Conservation (phyloP, 2,888 invertebrate genomes). For the Vannuccia rotundouncinata region DNA sequence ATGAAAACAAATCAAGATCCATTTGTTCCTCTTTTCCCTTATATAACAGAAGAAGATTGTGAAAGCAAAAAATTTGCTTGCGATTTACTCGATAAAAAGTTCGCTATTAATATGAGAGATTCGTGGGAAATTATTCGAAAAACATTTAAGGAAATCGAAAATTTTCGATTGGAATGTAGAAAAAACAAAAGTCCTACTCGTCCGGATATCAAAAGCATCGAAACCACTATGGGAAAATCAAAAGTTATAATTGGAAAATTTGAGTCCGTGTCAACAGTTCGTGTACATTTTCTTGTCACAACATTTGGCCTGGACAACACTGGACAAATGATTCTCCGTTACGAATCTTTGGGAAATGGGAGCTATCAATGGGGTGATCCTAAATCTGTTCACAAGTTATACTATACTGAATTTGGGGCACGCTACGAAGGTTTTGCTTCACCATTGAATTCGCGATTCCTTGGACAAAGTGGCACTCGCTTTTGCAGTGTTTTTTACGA, state of each 20-base stretch:
- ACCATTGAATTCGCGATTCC: constrained; percentile 29
- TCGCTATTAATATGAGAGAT: too few relatives aligned
- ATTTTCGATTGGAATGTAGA: too few relatives aligned
- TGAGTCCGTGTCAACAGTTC: not conserved
- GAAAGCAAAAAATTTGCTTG: too few relatives aligned
- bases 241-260: not conserved
- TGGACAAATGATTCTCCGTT: constrained; percentile 25
- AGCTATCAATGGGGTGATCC: constrained; percentile 33
- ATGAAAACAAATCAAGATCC: too few relatives aligned
- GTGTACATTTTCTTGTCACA: not conserved
- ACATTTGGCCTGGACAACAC: constrained; percentile 29
- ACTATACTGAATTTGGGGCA: constrained; percentile 2
- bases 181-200: too few relatives aligned
- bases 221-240: not conserved
- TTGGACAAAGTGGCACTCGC: not conserved
- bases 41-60: too few relatives aligned
- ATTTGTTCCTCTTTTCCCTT: too few relatives aligned
- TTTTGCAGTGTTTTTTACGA: constrained; percentile 27
- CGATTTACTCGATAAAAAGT: too few relatives aligned
- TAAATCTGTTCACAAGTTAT: not conserved
- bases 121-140: too few relatives aligned
- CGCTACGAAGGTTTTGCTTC: constrained; percentile 33
- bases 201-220: not conserved
- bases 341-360: constrained; percentile 28
- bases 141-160: too few relatives aligned